Conservation (phyloP, 2,113 vertebrate species). For the Enhydra lutris region DNA sequence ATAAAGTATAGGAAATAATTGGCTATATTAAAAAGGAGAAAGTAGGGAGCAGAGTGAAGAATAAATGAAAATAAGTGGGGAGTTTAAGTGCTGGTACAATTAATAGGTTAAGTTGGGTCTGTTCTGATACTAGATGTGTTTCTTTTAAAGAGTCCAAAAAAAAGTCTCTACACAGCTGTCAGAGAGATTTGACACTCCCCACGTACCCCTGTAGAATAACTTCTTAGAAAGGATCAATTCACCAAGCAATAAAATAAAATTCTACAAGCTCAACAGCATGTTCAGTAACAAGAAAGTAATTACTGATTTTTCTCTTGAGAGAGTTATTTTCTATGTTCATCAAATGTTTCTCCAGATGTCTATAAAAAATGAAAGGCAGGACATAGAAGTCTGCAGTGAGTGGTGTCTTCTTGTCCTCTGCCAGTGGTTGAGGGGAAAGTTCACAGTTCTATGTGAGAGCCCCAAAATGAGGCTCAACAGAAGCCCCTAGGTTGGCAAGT, state of each 20-base stretch:
- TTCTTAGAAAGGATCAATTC: neutral
- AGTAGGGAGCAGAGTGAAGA: neutral
- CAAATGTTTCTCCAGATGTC: neutral
- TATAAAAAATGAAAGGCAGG: neutral
- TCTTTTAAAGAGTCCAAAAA: neutral
- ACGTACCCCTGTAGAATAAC: neutral
- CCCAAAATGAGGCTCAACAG: neutral
- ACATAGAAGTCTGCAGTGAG: neutral
- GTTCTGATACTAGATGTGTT: neutral
- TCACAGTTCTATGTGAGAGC: neutral
- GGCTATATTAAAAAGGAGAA: neutral
- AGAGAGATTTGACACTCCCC: neutral
- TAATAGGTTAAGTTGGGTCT: neutral
- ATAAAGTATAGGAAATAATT: neutral
- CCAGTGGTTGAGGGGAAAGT: neutral
- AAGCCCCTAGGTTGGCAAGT: neutral
- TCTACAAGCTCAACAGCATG: neutral
- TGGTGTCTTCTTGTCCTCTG: neutral
- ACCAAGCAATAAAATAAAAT: neutral
- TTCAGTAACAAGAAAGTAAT: conserved; percentile 8
- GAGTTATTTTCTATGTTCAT: neutral
- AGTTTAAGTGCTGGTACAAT: neutral
- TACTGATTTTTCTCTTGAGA: conserved; percentile 21
- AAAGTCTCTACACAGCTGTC: neutral
- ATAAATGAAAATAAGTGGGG: neutral